These are phyloP conservation scores for Rambutsinella grinnellia DNA, from an alignment of 2,888 invertebrate species.

Conservation along the genomic window DNA sequence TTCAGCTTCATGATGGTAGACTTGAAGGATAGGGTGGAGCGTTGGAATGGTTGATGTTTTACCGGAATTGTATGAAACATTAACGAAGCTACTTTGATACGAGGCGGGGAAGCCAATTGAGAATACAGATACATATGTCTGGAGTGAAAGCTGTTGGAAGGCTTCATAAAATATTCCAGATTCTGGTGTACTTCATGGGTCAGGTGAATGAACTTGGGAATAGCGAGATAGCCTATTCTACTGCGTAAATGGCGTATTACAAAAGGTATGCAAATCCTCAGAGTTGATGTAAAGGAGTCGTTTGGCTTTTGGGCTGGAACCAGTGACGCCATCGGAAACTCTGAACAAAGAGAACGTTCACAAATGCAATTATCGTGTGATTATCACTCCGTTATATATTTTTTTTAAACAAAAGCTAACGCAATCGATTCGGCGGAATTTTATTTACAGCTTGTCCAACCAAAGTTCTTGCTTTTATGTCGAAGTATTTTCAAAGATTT, in stretches of 20 bases:
- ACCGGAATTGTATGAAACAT: constrained; percentile 35
- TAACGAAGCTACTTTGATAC: constrained; percentile 29
- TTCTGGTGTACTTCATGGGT: constrained; percentile 34
- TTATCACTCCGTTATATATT: too few relatives aligned
- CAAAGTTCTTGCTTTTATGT: too few relatives aligned
- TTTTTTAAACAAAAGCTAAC: too few relatives aligned
- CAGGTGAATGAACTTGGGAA: constrained; percentile 33
- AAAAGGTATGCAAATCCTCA: constrained; percentile 32
- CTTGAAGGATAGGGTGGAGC: constrained; percentile 37
- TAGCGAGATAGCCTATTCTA: constrained; percentile 22
- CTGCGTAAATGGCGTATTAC: constrained; percentile 41
- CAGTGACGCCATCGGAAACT: too few relatives aligned
- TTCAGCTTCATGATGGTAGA: constrained; percentile 9
- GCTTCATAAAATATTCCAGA: constrained; percentile 25
- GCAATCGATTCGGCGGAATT: too few relatives aligned
- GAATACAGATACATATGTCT: constrained; percentile 22
- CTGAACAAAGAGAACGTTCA: too few relatives aligned
- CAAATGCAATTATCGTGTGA: too few relatives aligned
- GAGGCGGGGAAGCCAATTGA: constrained; percentile 31
- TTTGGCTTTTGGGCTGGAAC: too few relatives aligned
- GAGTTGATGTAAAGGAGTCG: too few relatives aligned
- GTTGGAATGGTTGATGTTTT: constrained; percentile 38
- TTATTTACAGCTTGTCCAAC: too few relatives aligned
- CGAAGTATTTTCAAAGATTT: too few relatives aligned
- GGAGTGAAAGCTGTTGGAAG: constrained; percentile 31